Evolutionary conservation across 2,113 vertebrate genomes (phyloP), one percentile per base, ranked within the genome.

Genomic region (Varanus salvator): DNA sequence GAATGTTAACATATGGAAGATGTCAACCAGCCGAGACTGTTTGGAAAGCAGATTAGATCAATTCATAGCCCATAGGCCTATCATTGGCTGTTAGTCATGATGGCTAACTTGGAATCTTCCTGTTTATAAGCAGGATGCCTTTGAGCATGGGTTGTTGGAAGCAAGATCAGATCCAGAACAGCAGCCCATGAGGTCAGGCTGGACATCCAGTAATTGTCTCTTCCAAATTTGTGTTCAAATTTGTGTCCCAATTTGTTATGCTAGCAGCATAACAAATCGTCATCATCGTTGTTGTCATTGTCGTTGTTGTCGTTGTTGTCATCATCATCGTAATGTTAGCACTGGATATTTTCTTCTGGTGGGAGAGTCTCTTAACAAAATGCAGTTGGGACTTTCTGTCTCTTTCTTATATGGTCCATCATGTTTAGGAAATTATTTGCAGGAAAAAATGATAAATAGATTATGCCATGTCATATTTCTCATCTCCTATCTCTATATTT

Each of bases 401-500:
- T 77, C 6, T 69, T 29, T 78, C 44, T 80, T 15, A 17, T 17
- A 31, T 27, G 19, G 8, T 38, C 68, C 64, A 38, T 82, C 57
- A 50, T 72, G 31, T 31, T 31, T 68, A 78, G 60, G 29, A 84
- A 72, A 66, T 89, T 50, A 57, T 82, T 89, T 68, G 64, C 34
- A 69, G 66, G 48, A 68, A 78, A 31, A 77, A 44, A 15, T 38
- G 48, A 89, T 78, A 84, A 84, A 84, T 76, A 44, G 66, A 60
- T 88, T 75, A 76, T 60, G 69, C 5, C 29, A 64, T 52, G 60
- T 38, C 69, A 29, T 77, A 54, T 57, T 90, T 90, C 60, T 52
- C 75, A 85, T 90, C 83, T 77, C 31, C 54, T 69, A 69, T 76
- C 85, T 78, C 64, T 80, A 31, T 57, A 52, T 71, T 66, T 85